Evolutionary conservation across 2,797 vertebrate genomes (phyloP).

Genomic region (Chromobotia macracanthus): DNA sequence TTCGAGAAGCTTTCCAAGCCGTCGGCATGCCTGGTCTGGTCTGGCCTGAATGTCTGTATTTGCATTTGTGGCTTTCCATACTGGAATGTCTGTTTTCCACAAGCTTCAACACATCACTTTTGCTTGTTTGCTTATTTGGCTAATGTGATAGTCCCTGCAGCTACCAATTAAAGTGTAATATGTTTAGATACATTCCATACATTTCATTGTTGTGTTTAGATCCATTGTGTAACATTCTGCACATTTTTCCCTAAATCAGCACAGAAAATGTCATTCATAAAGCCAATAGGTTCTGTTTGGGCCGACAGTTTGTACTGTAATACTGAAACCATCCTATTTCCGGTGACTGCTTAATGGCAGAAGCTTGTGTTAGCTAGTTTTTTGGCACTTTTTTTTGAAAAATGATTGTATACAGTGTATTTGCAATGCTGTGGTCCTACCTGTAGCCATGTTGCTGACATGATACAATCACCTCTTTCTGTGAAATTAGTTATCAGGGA

Average conservation of each 20-base stretch:
- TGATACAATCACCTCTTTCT: too few species aligned
- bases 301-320: neutral
- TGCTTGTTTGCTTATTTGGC: neutral
- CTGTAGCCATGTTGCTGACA: neutral
- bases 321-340: too few species aligned
- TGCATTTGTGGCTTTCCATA: too few species aligned
- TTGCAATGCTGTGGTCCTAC: neutral
- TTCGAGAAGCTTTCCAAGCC: too few species aligned
- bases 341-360: too few species aligned
- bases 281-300: neutral
- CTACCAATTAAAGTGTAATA: neutral
- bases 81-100: neutral
- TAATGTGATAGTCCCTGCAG: neutral
- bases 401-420: neutral
- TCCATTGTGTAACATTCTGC: neutral
- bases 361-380: too few species aligned
- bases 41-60: too few species aligned
- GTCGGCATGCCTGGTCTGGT: too few species aligned
- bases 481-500: too few species aligned
- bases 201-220: neutral
- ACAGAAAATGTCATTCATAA: neutral
- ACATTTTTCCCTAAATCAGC: neutral
- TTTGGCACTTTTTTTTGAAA: too few species aligned
- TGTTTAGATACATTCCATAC: neutral
- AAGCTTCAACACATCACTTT: neutral